Conservation (phyloP, 2,888 invertebrate genomes). For the Eustalomyia histrio region DNA sequence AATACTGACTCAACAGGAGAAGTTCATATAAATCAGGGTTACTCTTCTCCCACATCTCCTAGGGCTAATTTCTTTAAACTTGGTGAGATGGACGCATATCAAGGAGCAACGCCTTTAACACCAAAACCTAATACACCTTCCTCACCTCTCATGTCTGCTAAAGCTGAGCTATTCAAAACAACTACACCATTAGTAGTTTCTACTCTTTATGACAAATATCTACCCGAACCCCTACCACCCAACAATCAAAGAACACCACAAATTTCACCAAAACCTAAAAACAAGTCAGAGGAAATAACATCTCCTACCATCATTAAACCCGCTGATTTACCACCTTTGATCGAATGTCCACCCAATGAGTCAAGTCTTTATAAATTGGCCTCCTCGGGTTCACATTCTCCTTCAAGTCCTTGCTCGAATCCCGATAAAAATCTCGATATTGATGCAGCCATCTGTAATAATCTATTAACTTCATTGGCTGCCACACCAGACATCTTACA, state of each 20-base stretch:
- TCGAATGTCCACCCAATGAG: slow-evolving; percentile 84
- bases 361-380: slow-evolving; percentile 74
- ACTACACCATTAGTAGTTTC: slow-evolving; percentile 34
- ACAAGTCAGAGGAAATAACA: not conserved
- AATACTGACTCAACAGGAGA: not conserved
- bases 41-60: not conserved
- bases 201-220: slow-evolving; percentile 34
- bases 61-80: not conserved
- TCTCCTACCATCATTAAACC: slow-evolving; percentile 66
- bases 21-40: not conserved
- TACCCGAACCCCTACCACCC: slow-evolving; percentile 17
- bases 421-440: slow-evolving; percentile 56
- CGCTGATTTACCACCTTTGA: slow-evolving; percentile 69
- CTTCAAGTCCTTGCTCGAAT: slow-evolving; percentile 42
- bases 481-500: slow-evolving; percentile 47
- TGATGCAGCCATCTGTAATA: slow-evolving; percentile 71
- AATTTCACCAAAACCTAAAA: slow-evolving; percentile 55
- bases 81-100: not conserved
- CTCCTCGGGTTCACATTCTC: slow-evolving; percentile 71
- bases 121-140: slow-evolving; percentile 19
- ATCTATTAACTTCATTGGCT: slow-evolving; percentile 66
- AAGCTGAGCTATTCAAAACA: slow-evolving; percentile 19
- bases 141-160: slow-evolving; percentile 20
- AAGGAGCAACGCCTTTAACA: not conserved
- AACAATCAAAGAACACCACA: slow-evolving; percentile 23